Base-by-base conservation (phyloP, 1,140 invertebrate species). In the Bombus affinis region DNA sequence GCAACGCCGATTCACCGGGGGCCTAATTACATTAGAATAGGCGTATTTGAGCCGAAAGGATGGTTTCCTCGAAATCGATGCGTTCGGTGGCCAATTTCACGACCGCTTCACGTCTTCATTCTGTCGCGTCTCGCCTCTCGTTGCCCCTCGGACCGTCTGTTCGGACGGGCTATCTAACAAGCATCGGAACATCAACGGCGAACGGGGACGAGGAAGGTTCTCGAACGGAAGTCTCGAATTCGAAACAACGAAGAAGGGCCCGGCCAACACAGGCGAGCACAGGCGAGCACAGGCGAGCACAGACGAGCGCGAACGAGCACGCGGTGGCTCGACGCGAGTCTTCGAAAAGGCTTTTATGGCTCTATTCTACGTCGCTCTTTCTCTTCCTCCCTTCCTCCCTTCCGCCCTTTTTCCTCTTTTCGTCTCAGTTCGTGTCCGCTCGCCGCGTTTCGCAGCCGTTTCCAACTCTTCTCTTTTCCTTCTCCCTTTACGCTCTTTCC, bases 181-280 rank as follows among this genome's bases (percentile, higher is more conserved):
- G 75, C 39, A 37, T 32, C 76, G 10, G 39, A 66, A 44, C 25
- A 47, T 9, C 42, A 47, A 9, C 47, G 5, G 4, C 5, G 28
- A 9, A 35, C 4, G 28, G 18, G 42, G 22, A 13, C 13, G 42
- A 13, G 18, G 37, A 28, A 44, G 15, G 42, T 53, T 74, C 81
- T 42, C 74, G 82, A 93, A 90, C 91, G 92, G 90, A 94, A 93
- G 91, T 93, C 91, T 93, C 89, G 72, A 90, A 87, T 89, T 88
- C 86, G 90, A 89, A 86, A 87, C 47, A 87, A 87, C 75, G 76
- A 44, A 37, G 57, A 12, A n/a, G 28, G 37, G 57, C 22, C 72
- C 4, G 2, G 15, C 65, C 32, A 66, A 15, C n/a, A 13, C 59
- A 12, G 25, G 6, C 5, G 53, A 57, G 25, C 68, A 22, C 25